phyloP scores from a whole-genome alignment of 2,113 vertebrate species.

The Anhinga rufa region DNA sequence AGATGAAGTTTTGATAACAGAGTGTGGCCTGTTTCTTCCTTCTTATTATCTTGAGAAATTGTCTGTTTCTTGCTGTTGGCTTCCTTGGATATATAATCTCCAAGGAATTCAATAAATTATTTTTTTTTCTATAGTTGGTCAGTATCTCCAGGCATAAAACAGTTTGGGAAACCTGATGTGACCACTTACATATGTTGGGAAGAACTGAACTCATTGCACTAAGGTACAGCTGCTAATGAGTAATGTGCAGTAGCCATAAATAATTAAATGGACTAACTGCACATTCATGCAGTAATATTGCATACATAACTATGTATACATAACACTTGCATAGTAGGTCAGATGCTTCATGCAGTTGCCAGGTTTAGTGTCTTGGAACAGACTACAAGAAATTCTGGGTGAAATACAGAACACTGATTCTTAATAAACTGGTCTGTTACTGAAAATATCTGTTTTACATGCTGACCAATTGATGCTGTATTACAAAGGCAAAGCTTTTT shows the following conservation, averaged over 20 bases:
- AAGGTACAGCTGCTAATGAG: not conserved
- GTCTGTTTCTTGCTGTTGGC: not conserved
- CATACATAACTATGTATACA: not conserved
- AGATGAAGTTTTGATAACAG: not conserved
- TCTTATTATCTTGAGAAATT: not conserved
- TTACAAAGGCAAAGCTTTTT: not conserved
- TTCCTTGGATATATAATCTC: not conserved
- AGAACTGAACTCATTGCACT: not conserved
- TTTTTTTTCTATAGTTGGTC: not conserved
- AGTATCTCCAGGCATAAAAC: not conserved
- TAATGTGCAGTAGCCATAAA: not conserved
- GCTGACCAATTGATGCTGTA: not conserved
- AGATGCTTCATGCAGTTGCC: not conserved
- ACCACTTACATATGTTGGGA: not conserved
- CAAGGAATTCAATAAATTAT: not conserved
- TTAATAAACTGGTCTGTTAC: not conserved
- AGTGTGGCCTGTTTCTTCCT: not conserved
- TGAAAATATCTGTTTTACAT: not conserved
- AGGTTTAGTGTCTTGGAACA: not conserved
- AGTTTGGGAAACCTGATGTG: not conserved
- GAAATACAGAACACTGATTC: not conserved
- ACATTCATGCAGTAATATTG: not conserved
- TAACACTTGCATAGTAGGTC: not conserved
- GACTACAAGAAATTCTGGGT: not conserved
- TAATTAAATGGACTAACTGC: not conserved